These are phyloP conservation scores for Campoplex nolae DNA, from an alignment of 2,888 invertebrate genomes.

Conservation along the genomic window DNA sequence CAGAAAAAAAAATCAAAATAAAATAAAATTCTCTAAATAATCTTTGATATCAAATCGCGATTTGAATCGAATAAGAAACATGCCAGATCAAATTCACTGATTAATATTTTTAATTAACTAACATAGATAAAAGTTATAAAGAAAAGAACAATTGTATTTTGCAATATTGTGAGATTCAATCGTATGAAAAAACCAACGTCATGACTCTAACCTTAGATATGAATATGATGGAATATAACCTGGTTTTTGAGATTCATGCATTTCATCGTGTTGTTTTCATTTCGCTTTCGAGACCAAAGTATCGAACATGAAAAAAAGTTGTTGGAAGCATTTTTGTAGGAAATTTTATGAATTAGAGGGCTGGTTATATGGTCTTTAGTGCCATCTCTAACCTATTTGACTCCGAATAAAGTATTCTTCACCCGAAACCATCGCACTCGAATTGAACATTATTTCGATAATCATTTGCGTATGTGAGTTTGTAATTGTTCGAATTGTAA, in stretches of 20 bases:
- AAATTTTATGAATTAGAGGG: background rate
- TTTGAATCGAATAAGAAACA: background rate
- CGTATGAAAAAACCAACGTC: background rate
- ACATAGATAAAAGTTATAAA: background rate
- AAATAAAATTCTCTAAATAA: background rate
- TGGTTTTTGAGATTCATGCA: background rate
- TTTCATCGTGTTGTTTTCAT: background rate
- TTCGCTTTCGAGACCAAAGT: background rate
- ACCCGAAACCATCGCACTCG: background rate
- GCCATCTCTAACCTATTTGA: background rate
- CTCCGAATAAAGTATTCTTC: background rate
- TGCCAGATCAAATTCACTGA: background rate
- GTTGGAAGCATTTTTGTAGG: background rate
- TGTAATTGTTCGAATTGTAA: conserved; percentile 3
- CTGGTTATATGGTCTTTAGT: background rate
- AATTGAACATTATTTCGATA: background rate
- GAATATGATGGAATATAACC: background rate
- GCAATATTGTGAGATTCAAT: background rate
- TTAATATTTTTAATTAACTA: background rate
- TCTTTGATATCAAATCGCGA: background rate
- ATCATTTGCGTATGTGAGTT: background rate
- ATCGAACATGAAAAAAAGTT: background rate
- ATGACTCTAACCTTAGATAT: background rate
- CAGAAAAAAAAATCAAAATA: background rate
- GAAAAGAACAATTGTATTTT: background rate